Evolutionary conservation across 2,113 vertebrate species (phyloP).

Genomic region (Todiramphus chloris): DNA sequence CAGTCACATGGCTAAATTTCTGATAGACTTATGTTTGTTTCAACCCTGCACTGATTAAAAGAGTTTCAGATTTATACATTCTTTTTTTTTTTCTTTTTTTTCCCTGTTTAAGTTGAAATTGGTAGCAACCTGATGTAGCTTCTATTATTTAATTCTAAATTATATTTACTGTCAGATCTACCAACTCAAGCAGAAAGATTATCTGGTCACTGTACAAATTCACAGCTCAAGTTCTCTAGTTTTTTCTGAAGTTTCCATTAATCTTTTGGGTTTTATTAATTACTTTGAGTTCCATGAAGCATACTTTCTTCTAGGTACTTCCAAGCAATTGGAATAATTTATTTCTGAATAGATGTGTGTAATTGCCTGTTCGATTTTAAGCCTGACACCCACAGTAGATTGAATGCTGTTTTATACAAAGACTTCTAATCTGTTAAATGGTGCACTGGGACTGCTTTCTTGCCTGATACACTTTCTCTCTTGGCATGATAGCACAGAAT

Average conservation of each 20-base stretch:
- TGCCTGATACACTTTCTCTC: neutral
- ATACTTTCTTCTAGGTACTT: neutral
- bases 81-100: neutral
- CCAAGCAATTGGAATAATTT: slow-evolving; percentile 33
- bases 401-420: neutral
- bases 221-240: neutral
- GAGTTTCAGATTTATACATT: neutral
- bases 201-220: neutral
- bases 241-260: neutral
- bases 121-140: neutral
- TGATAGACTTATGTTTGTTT: neutral
- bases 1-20: neutral
- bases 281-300: neutral
- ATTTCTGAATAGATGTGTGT: slow-evolving; percentile 1
- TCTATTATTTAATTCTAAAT: neutral
- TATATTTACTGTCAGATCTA: neutral
- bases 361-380: slow-evolving; percentile 58
- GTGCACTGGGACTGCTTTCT: slow-evolving; percentile 28
- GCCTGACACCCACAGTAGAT: slow-evolving; percentile 14
- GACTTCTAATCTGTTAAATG: slow-evolving; percentile 25
- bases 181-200: neutral
- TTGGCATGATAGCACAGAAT: slow-evolving; percentile 1
- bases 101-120: neutral
- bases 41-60: neutral
- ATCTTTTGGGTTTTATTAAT: neutral